Percentiles rank a stretch among this genome's conserved stretches.
Conservation (phyloP, 2,113 vertebrate species). For the Stigmatopora nigra region DNA sequence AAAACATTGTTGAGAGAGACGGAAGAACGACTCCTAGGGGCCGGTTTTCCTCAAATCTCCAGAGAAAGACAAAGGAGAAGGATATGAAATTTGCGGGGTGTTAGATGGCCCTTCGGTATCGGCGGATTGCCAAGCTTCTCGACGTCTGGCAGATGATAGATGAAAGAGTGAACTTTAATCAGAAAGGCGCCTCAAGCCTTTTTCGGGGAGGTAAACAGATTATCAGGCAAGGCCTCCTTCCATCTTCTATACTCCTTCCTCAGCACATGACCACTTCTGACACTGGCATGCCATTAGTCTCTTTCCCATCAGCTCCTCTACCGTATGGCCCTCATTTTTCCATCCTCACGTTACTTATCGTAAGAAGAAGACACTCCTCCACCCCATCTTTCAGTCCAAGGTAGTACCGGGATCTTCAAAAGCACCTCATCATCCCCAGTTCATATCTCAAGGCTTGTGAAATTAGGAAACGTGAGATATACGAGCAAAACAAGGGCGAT, state of each 20-base stretch:
- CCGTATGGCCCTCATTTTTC: constrained; percentile 24
- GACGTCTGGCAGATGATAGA: constrained; percentile 62
- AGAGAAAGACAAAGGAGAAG: constrained; percentile 27
- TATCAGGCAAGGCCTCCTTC: constrained; percentile 70
- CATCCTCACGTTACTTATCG: constrained; percentile 22
- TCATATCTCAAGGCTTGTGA: constrained; percentile 49
- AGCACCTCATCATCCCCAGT: constrained; percentile 41
- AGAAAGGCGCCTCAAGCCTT: constrained; percentile 67
- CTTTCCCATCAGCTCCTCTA: constrained; percentile 65
- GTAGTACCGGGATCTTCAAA: constrained; percentile 45
- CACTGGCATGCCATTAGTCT: constrained; percentile 64
- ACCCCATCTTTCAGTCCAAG: constrained; percentile 16
- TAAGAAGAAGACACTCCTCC: constrained; percentile 11
- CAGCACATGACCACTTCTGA: constrained; percentile 67
- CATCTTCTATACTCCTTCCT: constrained; percentile 50
- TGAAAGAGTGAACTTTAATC: constrained; percentile 74
- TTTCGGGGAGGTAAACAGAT: constrained; percentile 72
- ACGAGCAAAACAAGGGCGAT: constrained; percentile 26
- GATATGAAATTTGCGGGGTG: constrained; percentile 31
- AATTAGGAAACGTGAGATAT: constrained; percentile 44
- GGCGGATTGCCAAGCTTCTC: constrained; percentile 38
- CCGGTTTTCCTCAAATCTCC: constrained; percentile 24
- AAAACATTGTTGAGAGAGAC: not conserved
- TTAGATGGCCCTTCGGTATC: constrained; percentile 34
- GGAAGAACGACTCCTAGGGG: constrained; percentile 7